phyloP scores from a whole-genome alignment of 2,113 vertebrate species.

The Progne subis region DNA sequence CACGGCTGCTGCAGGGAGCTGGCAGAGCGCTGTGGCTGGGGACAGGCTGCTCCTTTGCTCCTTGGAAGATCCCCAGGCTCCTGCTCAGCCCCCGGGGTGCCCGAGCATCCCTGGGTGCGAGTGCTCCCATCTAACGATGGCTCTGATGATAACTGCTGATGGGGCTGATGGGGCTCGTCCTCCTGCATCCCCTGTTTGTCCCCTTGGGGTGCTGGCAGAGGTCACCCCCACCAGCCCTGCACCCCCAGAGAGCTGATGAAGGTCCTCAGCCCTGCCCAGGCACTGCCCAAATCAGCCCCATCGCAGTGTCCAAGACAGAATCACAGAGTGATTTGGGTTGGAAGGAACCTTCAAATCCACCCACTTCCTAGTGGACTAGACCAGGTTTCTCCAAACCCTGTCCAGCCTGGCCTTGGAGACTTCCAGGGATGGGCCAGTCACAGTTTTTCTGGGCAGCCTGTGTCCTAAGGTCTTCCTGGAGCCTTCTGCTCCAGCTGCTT shows the following conservation, averaged over 20 bases:
- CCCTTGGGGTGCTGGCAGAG: background rate
- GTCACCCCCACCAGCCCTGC: background rate
- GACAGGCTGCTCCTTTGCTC: background rate
- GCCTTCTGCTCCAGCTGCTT: background rate
- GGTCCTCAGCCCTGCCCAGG: fast-evolving
- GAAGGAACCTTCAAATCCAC: background rate
- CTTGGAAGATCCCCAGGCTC: background rate
- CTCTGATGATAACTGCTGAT: background rate
- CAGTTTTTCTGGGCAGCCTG: background rate
- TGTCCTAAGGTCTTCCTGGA: background rate
- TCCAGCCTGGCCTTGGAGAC: background rate
- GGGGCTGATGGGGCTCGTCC: fast-evolving
- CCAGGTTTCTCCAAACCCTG: background rate
- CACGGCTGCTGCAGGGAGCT: slow-evolving; percentile 30
- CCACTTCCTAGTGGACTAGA: fast-evolving
- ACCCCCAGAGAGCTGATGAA: background rate
- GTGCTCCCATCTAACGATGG: background rate
- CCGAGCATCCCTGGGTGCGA: background rate
- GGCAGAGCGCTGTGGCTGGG: background rate
- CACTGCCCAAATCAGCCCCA: background rate
- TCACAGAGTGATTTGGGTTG: background rate
- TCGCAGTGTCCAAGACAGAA: fast-evolving
- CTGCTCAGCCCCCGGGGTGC: background rate
- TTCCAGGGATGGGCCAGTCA: background rate
- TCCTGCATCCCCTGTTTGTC: background rate